Base-by-base conservation (phyloP, 1,140 invertebrate species). In the Mycetomoellerius zeteki region DNA sequence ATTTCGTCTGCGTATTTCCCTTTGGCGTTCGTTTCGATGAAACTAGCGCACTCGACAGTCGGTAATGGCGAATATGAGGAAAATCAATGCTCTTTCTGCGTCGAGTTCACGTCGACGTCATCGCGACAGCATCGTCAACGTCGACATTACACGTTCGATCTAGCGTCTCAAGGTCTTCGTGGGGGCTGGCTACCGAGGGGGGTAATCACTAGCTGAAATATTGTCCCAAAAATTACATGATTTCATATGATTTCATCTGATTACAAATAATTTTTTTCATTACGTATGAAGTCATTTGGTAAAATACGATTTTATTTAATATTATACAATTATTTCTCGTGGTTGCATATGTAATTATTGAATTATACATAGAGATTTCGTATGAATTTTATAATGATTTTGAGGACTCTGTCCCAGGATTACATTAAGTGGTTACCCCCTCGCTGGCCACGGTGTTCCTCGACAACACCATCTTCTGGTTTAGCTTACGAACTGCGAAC, bases 381-480 rank as follows among this genome's bases (percentile, higher is more conserved):
- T n/a, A n/a, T n/a, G n/a, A n/a, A n/a, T n/a, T n/a, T n/a, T n/a
- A n/a, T n/a, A n/a, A n/a, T n/a, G n/a, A n/a, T n/a, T n/a, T n/a
- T n/a, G n/a, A n/a, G n/a, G n/a, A n/a, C n/a, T n/a, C n/a, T n/a
- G n/a, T n/a, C n/a, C n/a, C n/a, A n/a, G n/a, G n/a, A n/a, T n/a
- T n/a, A n/a, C n/a, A n/a, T n/a, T n/a, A n/a, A n/a, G n/a, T n/a
- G n/a, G n/a, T n/a, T n/a, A n/a, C n/a, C n/a, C n/a, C n/a, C n/a
- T n/a, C n/a, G 43, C 24, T 50, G 47, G 3, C 56, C 43, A 19
- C 71, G 43, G 47, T 33, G 33, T 33, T 6, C 33, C 33, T 33
- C 33, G 5, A 7, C 69, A 85, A 90, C 89, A 88, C 89, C 89
- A 90, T 90, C 89, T 90, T 86, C 64, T 82, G 89, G 88, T 72